Conservation (phyloP, 2,113 vertebrate genomes). For the Sylvia atricapilla region DNA sequence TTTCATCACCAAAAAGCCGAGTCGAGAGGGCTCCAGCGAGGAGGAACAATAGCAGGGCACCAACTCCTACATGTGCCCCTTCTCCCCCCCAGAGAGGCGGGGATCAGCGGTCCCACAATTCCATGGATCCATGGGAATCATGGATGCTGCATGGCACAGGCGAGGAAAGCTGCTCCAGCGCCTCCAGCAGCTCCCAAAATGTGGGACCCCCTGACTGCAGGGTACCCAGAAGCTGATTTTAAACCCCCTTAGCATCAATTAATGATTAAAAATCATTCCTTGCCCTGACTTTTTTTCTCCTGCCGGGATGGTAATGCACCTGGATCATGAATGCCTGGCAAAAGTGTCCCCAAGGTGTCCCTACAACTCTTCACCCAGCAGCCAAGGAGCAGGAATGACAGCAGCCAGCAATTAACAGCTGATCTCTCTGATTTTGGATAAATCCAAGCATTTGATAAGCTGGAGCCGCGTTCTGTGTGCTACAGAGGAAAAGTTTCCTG, state of each 20-base stretch:
- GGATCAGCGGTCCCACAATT: background rate
- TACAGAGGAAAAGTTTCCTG: background rate
- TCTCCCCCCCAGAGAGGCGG: rapidly evolving
- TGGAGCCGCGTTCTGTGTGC: rapidly evolving
- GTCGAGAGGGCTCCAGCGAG: background rate
- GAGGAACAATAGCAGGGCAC: background rate
- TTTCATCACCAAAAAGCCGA: background rate
- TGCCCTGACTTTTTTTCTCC: background rate
- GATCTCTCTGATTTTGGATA: background rate
- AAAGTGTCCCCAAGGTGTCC: rapidly evolving
- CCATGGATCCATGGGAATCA: rapidly evolving
- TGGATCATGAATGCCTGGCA: rapidly evolving
- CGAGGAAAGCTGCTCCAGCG: background rate
- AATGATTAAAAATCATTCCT: background rate
- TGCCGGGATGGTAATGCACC: rapidly evolving
- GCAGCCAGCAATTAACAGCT: background rate
- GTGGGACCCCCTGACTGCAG: rapidly evolving
- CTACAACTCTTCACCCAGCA: background rate
- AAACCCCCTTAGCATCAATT: rapidly evolving
- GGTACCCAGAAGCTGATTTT: background rate
- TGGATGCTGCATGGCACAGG: rapidly evolving
- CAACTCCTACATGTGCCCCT: background rate
- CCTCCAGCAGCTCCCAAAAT: background rate
- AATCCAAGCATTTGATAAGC: rapidly evolving
- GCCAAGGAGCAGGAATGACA: rapidly evolving